Evolutionary conservation across 1,140 invertebrate genomes (phyloP).

Genomic region (Cherax quadricarinatus): DNA sequence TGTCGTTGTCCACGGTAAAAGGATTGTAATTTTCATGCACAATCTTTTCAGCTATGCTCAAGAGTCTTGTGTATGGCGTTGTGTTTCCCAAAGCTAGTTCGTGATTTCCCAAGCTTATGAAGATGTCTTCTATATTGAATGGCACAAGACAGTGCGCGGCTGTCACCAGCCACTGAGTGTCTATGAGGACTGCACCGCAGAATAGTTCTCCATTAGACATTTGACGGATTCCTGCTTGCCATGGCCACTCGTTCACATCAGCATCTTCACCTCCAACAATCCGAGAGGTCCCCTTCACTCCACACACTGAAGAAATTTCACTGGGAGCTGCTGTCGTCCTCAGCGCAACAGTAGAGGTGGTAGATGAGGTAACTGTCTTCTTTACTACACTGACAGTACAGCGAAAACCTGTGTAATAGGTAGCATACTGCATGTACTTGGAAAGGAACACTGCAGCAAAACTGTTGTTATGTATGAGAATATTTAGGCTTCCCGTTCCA

Average conservation of each 20-base stretch:
- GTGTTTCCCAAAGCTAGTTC: background rate
- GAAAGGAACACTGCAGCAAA: slow-evolving; percentile 15
- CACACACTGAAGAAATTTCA: slow-evolving; percentile 4
- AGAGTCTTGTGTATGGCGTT: background rate
- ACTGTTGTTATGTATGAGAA: background rate
- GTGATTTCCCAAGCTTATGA: slow-evolving; percentile 51
- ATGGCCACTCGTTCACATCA: slow-evolving; percentile 71
- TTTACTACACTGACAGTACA: background rate
- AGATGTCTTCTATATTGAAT: slow-evolving; percentile 9
- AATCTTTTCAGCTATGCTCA: slow-evolving; percentile 67
- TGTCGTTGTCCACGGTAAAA: slow-evolving; percentile 79
- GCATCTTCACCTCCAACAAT: slow-evolving; percentile 71
- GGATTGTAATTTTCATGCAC: slow-evolving; percentile 77
- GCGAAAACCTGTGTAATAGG: background rate
- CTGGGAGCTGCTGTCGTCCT: background rate
- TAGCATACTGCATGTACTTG: background rate
- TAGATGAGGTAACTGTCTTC: background rate
- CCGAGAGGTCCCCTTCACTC: slow-evolving; percentile 38
- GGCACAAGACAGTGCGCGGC: slow-evolving; percentile 76
- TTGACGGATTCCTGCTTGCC: slow-evolving; percentile 66
- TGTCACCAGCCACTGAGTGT: slow-evolving; percentile 77
- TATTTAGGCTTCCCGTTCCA: background rate
- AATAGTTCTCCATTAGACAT: slow-evolving; percentile 68
- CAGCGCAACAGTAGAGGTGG: too few relatives aligned
- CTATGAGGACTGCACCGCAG: slow-evolving; percentile 78